Conservation (phyloP, 2,888 invertebrate species). For the Xanthorhoe spadicearia region DNA sequence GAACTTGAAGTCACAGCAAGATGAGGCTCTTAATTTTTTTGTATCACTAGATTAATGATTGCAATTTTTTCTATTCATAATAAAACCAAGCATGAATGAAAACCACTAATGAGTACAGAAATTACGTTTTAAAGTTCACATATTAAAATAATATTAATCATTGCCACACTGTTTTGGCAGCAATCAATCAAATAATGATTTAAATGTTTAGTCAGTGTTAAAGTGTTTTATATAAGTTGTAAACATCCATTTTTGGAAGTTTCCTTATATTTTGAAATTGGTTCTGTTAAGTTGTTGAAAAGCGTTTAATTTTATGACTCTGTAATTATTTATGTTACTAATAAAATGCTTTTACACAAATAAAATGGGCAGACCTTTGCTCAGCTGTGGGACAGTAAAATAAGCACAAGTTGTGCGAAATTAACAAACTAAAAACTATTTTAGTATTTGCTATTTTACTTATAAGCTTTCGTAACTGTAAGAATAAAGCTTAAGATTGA, state of each 20-base stretch:
- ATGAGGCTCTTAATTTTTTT: background rate
- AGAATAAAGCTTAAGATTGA: no score
- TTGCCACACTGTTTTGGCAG: conserved; percentile 38
- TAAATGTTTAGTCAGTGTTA: conserved; percentile 33
- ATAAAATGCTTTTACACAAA: background rate
- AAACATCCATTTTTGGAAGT: conserved; percentile 21
- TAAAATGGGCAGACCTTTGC: background rate
- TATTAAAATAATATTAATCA: conserved; percentile 26
- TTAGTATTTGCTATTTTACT: background rate
- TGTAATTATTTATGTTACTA: background rate
- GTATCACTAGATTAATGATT: background rate
- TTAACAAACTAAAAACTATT: no score
- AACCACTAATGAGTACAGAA: conserved; percentile 11
- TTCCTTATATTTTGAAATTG: conserved; percentile 13
- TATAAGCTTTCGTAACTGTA: no score
- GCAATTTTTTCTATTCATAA: background rate
- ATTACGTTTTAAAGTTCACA: conserved; percentile 22
- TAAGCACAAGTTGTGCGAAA: no score
- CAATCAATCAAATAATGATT: conserved; percentile 47
- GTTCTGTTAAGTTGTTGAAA: background rate
- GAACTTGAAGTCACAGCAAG: no score
- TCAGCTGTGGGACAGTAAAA: no score
- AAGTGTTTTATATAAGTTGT: conserved; percentile 22
- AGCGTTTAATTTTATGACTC: background rate
- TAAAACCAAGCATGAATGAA: background rate